Conservation (phyloP, 1,140 invertebrate genomes). For the Neodiprion lecontei region DNA sequence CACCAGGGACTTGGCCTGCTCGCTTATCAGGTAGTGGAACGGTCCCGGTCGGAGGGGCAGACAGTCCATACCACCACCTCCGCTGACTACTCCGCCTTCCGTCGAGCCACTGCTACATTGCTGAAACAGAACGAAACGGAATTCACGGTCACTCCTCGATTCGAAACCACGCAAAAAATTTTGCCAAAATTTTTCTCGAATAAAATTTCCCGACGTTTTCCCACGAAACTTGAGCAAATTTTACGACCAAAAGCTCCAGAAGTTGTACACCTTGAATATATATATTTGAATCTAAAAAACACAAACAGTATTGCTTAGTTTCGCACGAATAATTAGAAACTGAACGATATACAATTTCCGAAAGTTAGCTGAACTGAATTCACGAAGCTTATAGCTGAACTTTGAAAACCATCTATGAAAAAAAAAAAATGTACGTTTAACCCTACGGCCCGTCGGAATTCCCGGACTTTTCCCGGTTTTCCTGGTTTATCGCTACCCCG, state of each 20-base stretch:
- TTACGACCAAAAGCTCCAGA: too few relatives aligned
- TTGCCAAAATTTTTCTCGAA: not conserved
- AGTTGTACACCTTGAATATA: too few relatives aligned
- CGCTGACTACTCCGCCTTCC: slow-evolving; percentile 49
- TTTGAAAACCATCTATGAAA: not conserved
- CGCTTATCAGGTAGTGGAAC: slow-evolving; percentile 80
- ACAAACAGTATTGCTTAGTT: too few relatives aligned
- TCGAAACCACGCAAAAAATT: slow-evolving; percentile 19
- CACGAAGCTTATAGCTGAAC: too few relatives aligned
- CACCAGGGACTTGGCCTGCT: slow-evolving; percentile 81
- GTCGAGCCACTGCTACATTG: slow-evolving; percentile 53
- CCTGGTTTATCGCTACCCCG: too few relatives aligned
- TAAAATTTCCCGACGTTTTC: too few relatives aligned
- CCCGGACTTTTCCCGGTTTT: too few relatives aligned
- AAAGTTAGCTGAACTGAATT: not conserved
- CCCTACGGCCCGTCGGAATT: too few relatives aligned
- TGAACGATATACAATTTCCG: too few relatives aligned
- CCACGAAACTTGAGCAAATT: too few relatives aligned
- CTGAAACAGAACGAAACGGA: slow-evolving; percentile 29
- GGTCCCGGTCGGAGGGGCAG: slow-evolving; percentile 72
- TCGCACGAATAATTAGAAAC: too few relatives aligned
- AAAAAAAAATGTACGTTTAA: not conserved
- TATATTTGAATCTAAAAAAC: too few relatives aligned
- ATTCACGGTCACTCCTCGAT: not conserved
- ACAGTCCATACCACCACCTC: slow-evolving; percentile 74